Base-by-base conservation (phyloP, 2,113 vertebrate genomes). In the Myodes glareolus region DNA sequence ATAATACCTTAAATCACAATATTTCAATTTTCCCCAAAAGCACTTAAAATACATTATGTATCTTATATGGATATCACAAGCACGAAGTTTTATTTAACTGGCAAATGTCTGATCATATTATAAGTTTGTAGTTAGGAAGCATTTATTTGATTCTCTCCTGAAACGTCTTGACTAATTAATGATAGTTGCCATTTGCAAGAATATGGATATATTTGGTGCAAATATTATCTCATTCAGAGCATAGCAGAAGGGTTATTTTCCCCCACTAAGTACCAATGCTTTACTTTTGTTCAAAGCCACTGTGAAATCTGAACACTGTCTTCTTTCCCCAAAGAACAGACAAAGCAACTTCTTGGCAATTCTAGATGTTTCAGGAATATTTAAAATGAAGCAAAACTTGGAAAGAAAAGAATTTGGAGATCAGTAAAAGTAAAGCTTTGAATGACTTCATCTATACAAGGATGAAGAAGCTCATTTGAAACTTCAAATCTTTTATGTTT, bases 1-100 rank as follows among this genome's bases (percentile, higher is more conserved):
- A 92, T 96, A 75, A 92, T 89, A 92, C 42, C 94, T 97, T 52
- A 17, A 89, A 95, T 87, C 14, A 55, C 27, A 82, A 75, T 70
- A 86, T 70, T 45, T 92, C 94, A 78, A 73, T 77, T 91, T 94
- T 90, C 86, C 25, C 52, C 84, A 88, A 90, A 3, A 93, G 1
- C 36, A 78, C 4, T 82, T 88, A 95, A 96, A 65, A 65, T 88
- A 72, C 14, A 67, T 27, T 5, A 36, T 21, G 50, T 47, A 13
- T 33, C 2, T 23, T 63, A 23, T 84, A 3, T 77, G 39, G 4
- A 1, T 88, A 3, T 86, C n/a, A n/a, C 85, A 85, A 85, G 8
- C 12, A 87, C 5, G 95, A 90, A 27, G 29, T 1, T 96, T 84
- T 87, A 90, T 11, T 90, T 88, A 91, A 63, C 39, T 95, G 17